phyloP scores from a whole-genome alignment of 2,113 vertebrate species.

The Phoxinus phoxinus region DNA sequence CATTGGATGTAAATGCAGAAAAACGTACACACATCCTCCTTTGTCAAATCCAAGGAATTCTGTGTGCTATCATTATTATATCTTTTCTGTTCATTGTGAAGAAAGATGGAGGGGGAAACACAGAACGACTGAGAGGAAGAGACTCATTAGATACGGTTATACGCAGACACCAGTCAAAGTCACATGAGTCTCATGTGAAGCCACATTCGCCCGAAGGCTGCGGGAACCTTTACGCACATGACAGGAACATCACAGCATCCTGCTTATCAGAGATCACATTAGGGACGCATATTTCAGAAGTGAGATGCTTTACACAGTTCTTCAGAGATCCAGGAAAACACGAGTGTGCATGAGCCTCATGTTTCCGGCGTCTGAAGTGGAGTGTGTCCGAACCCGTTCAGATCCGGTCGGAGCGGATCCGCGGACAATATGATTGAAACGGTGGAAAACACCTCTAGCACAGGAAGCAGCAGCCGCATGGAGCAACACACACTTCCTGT shows the following conservation, averaged over 20 bases:
- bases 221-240: background rate
- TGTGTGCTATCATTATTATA: background rate
- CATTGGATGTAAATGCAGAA: background rate
- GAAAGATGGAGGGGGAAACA: background rate
- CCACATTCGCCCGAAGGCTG: conserved; percentile 6
- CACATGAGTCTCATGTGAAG: conserved; percentile 58
- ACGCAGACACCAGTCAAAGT: conserved; percentile 31
- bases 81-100: conserved; percentile 30
- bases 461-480: conserved; percentile 43
- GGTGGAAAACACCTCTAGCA: conserved; percentile 11
- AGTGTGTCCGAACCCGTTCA: background rate
- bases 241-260: conserved; percentile 36
- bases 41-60: conserved; percentile 12
- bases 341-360: background rate
- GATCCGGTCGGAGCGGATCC: conserved; percentile 40
- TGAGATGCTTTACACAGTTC: background rate
- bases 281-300: conserved; percentile 5
- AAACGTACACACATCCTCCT: background rate
- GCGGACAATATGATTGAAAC: conserved; percentile 13
- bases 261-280: conserved; percentile 30
- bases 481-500: conserved; percentile 43
- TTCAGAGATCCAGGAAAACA: background rate
- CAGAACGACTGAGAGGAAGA: conserved; percentile 2
- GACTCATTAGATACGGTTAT: conserved; percentile 8
- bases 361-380: background rate